phyloP scores from a whole-genome alignment of 2,113 vertebrate species.

The Onychorhynchus coronatus region DNA sequence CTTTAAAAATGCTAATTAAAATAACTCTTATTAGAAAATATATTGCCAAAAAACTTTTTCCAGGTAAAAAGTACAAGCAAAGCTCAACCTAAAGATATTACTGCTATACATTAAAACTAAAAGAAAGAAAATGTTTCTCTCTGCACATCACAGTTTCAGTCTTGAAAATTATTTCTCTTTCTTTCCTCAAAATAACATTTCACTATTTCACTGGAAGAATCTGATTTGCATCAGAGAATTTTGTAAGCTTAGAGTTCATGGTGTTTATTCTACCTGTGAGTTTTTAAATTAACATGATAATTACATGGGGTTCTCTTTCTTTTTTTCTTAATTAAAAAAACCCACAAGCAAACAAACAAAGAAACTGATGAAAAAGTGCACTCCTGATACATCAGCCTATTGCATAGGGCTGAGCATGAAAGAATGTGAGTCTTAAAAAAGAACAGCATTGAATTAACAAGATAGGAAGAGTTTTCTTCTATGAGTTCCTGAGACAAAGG shows the following conservation, averaged over 20 bases:
- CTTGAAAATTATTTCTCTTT: neutral
- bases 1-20: neutral
- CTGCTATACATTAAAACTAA: neutral
- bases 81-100: neutral
- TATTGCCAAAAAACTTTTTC: neutral
- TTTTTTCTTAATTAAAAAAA: neutral
- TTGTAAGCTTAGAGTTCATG: neutral
- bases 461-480: neutral
- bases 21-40: neutral
- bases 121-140: neutral
- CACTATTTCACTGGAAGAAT: neutral
- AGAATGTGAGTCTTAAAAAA: neutral
- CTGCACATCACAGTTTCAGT: neutral
- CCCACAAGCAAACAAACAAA: rapidly evolving
- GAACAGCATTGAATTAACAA: neutral
- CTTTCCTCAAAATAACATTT: neutral
- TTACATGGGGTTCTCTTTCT: neutral
- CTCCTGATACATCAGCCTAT: neutral
- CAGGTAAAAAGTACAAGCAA: neutral
- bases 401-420: neutral
- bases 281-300: neutral
- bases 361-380: neutral
- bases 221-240: neutral
- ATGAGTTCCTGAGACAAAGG: neutral
- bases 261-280: neutral